Evolutionary conservation across 2,797 vertebrate species (phyloP).

Genomic region (Momotus momota): DNA sequence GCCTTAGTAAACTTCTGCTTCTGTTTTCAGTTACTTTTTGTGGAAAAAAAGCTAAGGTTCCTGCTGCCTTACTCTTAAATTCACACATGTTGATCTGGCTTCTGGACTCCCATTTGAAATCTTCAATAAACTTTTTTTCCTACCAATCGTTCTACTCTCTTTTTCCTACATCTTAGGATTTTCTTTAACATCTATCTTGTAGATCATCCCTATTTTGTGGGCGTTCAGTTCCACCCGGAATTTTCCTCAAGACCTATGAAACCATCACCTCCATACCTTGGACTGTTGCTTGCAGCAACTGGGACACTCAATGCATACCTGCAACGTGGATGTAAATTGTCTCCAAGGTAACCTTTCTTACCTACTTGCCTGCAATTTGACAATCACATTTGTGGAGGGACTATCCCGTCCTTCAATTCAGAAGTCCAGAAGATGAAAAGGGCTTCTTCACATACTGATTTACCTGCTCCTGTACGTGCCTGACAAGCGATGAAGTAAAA

Average conservation of each 20-base stretch:
- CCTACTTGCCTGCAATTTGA: not conserved
- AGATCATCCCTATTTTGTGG: slow-evolving; percentile 85
- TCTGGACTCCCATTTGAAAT: not conserved
- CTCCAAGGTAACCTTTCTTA: slow-evolving; percentile 76
- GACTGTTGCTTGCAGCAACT: slow-evolving; percentile 82
- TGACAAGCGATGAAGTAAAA: not conserved
- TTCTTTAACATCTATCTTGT: slow-evolving; percentile 29
- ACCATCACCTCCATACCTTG: slow-evolving; percentile 84
- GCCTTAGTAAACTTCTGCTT: not conserved
- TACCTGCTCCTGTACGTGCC: not conserved
- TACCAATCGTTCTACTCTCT: not conserved
- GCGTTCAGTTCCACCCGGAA: slow-evolving; percentile 86
- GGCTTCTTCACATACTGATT: not conserved
- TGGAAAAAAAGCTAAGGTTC: not conserved
- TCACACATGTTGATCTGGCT: not conserved
- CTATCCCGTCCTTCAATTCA: not conserved
- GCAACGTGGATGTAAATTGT: slow-evolving; percentile 78
- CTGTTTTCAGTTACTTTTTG: not conserved
- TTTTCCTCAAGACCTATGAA: slow-evolving; percentile 86
- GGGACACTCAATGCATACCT: slow-evolving; percentile 77
- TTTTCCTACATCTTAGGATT: not conserved
- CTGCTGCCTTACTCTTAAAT: not conserved
- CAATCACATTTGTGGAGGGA: not conserved
- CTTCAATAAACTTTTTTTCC: not conserved
- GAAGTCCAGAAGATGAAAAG: not conserved